Evolutionary conservation across 2,797 vertebrate genomes (phyloP), one percentile per base, ranked within the genome.

Genomic region (Peromyscus melanophrys): DNA sequence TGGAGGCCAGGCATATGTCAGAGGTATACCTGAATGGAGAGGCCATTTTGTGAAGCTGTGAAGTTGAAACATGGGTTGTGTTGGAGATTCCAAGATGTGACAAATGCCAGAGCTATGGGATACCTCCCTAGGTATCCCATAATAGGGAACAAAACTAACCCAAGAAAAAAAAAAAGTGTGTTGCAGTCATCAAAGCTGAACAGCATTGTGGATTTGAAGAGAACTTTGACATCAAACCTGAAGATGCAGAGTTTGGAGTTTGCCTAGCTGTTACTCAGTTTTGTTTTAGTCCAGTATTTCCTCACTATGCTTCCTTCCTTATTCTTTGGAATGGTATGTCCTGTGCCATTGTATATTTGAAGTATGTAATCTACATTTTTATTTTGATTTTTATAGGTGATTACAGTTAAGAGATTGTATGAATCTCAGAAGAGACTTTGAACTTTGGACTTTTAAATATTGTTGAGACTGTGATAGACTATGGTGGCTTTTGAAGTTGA

Each of bases 1-100:
- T 1, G 1, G 17, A 9, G 0, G 34, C 34, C 34, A 69, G 16
- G 16, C 2, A n/a, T 19, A 6, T 69, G 6, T 17, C 16, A 69
- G 67, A 16, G 16, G 16, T 69, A 34, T 69, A 6, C 34, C 31
- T 69, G 16, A 69, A 69, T 19, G 16, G 16, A n/a, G 6, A 69
- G 16, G 16, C 14, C 31, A n/a, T 69, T 19, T 8, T 69, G 13
- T 65, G 3, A 69, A 69, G 34, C 67, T n/a, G 34, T 69, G 67
- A 69, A 9, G 67, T 69, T 69, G 67, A 9, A 69, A 69, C 2
- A 34, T n/a, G 16, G 34, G 34, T 19, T 69, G 34, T 14, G 14
- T 69, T 69, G 67, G 67, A 69, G 34, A 69, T 34, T 14, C 6
- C 67, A n/a, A 19, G 31, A 34, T n/a, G 14, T 69, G 67, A 19